A percentile compares a stretch with the other conserved stretches of the same genome.
phyloP scores from a whole-genome alignment of 2,113 vertebrate species.

The Sphaerodactylus townsendi region DNA sequence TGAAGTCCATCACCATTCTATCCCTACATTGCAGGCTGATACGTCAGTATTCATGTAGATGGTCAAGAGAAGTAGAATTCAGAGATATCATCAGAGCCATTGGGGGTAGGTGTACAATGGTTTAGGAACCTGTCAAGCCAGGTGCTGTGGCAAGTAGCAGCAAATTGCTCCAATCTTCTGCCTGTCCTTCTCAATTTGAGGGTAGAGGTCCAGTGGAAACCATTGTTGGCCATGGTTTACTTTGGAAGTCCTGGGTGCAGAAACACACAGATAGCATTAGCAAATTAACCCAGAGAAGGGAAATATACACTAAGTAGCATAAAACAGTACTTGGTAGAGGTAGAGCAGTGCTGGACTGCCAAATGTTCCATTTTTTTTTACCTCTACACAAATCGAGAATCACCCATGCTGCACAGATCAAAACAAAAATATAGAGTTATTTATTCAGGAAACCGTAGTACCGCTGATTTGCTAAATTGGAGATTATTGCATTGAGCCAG shows the following conservation, averaged over 20 bases:
- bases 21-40: not conserved
- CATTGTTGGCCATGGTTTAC: too few species aligned
- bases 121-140: too few species aligned
- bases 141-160: too few species aligned
- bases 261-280: not conserved
- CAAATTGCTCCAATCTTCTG: too few species aligned
- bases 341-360: not conserved
- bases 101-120: too few species aligned
- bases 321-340: not conserved
- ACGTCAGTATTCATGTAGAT: not conserved
- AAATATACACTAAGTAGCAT: not conserved
- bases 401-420: not conserved
- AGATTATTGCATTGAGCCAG: conserved; percentile 16
- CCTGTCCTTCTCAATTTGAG: too few species aligned
- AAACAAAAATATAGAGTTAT: not conserved
- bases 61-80: not conserved
- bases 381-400: not conserved
- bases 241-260: not conserved
- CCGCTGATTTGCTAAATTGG: conserved; percentile 36
- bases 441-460: conserved; percentile 2
- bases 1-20: not conserved
- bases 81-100: too few species aligned
- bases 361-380: conserved; percentile 1
- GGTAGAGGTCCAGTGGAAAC: too few species aligned
- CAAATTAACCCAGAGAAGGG: not conserved